phyloP scores from a whole-genome alignment of 2,797 vertebrate genomes.

The Characodon lateralis region DNA sequence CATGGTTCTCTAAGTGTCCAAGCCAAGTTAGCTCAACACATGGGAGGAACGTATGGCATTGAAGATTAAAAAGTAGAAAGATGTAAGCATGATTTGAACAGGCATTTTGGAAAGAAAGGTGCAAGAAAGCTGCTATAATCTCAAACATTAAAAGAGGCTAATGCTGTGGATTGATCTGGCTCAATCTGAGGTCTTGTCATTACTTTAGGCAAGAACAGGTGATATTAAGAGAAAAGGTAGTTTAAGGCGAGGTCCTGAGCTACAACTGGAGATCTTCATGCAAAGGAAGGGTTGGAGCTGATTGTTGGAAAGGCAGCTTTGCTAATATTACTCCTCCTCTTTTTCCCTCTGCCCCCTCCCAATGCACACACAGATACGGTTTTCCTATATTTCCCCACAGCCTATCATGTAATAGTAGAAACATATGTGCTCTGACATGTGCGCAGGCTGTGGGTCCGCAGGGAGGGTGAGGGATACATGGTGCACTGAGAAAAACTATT shows the following conservation, averaged over 20 bases:
- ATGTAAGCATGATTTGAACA: neutral
- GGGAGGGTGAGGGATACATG: conserved; percentile 82
- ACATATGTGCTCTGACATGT: conserved; percentile 83
- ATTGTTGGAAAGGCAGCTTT: conserved; percentile 63
- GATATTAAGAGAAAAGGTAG: conserved; percentile 26
- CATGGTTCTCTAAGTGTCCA: neutral
- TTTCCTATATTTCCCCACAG: conserved; percentile 79
- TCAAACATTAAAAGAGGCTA: conserved; percentile 22
- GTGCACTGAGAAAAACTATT: conserved; percentile 69
- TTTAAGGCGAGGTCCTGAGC: conserved; percentile 23
- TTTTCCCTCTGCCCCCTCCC: conserved; percentile 57
- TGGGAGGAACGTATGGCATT: no score
- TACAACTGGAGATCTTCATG: conserved; percentile 56
- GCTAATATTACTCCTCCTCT: conserved; percentile 54
- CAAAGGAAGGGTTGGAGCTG: conserved; percentile 63
- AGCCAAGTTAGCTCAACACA: neutral
- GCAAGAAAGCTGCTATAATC: conserved; percentile 20
- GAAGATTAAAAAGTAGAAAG: neutral
- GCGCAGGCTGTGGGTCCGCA: conserved; percentile 78
- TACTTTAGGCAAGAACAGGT: conserved; percentile 30
- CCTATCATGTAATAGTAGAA: conserved; percentile 84
- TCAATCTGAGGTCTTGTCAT: conserved; percentile 24
- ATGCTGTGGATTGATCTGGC: conserved; percentile 30
- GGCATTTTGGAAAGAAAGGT: conserved; percentile 7
- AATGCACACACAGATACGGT: conserved; percentile 72